A percentile compares a stretch with the other conserved stretches of the same genome.
Conservation (phyloP, 37 sponge, comb jelly and placozoan species). For the Geodia barretti region DNA sequence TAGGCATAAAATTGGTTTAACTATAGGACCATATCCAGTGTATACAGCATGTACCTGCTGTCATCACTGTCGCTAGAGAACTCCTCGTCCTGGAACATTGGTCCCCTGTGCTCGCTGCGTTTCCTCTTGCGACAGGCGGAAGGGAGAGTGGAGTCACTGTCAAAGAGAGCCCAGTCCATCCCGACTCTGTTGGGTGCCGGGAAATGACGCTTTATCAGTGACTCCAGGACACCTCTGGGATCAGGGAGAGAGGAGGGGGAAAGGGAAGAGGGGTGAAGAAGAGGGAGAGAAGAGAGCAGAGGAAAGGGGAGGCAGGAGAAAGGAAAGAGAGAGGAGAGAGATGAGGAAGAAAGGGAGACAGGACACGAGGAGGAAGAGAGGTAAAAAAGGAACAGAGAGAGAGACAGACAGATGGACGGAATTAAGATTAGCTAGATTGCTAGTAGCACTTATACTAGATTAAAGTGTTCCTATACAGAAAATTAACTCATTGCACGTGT, state of each 20-base stretch:
- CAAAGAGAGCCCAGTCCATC: slow-evolving; percentile 53
- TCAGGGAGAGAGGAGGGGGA: not conserved
- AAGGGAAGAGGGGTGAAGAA: not conserved
- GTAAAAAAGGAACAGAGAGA: too few relatives aligned
- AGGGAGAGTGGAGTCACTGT: slow-evolving; percentile 79
- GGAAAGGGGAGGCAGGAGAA: not conserved
- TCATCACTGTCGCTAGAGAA: slow-evolving; percentile 60
- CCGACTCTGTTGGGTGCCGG: slow-evolving; percentile 61
- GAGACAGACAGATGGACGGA: not conserved
- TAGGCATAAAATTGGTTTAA: too few relatives aligned
- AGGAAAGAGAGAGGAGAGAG: too few relatives aligned
- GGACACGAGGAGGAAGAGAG: too few relatives aligned
- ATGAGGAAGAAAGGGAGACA: too few relatives aligned
- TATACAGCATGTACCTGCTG: slow-evolving; percentile 11
- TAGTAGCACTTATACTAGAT: too few relatives aligned
- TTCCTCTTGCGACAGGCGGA: slow-evolving; percentile 24
- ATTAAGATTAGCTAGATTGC: too few relatives aligned
- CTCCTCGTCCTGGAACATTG: not conserved
- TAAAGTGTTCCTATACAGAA: too few relatives aligned
- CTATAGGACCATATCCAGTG: too few relatives aligned
- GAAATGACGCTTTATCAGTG: slow-evolving; percentile 86
- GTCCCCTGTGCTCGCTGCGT: not conserved
- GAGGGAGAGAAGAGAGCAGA: too few relatives aligned
- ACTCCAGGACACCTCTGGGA: slow-evolving; percentile 82
- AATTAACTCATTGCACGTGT: too few relatives aligned